Conservation (phyloP, 2,888 invertebrate genomes). For the Cephus sareptanus region DNA sequence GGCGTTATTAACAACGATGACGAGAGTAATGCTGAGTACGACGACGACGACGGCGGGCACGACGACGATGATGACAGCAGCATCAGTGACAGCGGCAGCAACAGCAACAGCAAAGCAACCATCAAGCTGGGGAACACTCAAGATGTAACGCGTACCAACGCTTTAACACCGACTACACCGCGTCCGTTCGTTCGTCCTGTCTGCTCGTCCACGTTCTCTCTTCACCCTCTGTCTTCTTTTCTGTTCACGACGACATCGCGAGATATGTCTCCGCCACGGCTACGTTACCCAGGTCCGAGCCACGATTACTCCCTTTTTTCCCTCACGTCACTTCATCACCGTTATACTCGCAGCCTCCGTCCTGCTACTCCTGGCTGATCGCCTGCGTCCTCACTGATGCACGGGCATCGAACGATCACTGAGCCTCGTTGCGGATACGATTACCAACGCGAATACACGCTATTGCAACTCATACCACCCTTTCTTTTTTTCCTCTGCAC, state of each 20-base stretch:
- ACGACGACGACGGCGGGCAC: conserved; percentile 1
- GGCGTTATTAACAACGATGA: background rate
- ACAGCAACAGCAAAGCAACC: conserved; percentile 53
- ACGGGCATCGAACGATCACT: conserved; percentile 2
- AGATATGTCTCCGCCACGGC: background rate
- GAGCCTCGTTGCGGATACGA: background rate
- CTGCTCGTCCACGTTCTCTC: background rate
- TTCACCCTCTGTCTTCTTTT: background rate
- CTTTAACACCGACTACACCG: conserved; percentile 1
- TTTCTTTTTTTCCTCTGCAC: background rate
- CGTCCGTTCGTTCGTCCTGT: background rate
- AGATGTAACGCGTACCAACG: conserved; percentile 2
- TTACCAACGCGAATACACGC: background rate
- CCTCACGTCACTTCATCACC: conserved; percentile 1
- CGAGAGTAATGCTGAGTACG: background rate
- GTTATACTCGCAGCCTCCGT: background rate
- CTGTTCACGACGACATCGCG: conserved; percentile 3
- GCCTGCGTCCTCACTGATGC: background rate
- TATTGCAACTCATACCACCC: background rate
- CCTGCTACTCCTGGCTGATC: background rate
- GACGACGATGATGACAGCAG: background rate
- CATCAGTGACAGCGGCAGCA: conserved; percentile 27
- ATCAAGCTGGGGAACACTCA: conserved; percentile 46
- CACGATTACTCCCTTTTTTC: background rate
- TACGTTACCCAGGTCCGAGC: background rate